Evolutionary conservation across 2,888 invertebrate genomes (phyloP).

Genomic region (Acleris laterana): DNA sequence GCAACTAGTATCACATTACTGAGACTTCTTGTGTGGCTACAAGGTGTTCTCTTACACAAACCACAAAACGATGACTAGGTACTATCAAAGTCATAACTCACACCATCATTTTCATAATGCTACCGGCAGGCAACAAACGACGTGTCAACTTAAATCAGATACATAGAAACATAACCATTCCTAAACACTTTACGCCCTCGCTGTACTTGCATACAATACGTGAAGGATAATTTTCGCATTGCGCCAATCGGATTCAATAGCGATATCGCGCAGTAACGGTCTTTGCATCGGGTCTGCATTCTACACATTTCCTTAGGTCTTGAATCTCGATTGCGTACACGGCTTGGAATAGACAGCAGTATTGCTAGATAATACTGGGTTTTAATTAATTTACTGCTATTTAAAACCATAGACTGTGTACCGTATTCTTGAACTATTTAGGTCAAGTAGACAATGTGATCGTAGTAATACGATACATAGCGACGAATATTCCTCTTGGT

Average conservation of each 20-base stretch:
- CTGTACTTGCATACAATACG: slow-evolving; percentile 54
- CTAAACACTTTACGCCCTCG: slow-evolving; percentile 75
- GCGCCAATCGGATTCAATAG: slow-evolving; percentile 74
- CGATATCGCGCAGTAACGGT: slow-evolving; percentile 77
- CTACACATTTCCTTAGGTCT: slow-evolving; percentile 65
- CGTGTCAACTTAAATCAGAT: slow-evolving; percentile 76
- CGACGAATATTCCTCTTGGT: too few relatives aligned
- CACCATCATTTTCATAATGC: slow-evolving; percentile 34
- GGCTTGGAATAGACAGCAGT: slow-evolving; percentile 13
- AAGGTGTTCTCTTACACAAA: neutral
- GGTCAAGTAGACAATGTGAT: too few relatives aligned
- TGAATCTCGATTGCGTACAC: slow-evolving; percentile 61
- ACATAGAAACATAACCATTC: slow-evolving; percentile 78
- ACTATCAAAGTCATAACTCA: slow-evolving; percentile 26
- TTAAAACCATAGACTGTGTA: too few relatives aligned
- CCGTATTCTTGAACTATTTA: too few relatives aligned
- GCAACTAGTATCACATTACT: slow-evolving; percentile 33
- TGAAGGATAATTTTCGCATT: slow-evolving; percentile 80
- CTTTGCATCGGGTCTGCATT: slow-evolving; percentile 70
- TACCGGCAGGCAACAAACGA: slow-evolving; percentile 31
- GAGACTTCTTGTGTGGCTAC: slow-evolving; percentile 29
- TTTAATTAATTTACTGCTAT: too few relatives aligned
- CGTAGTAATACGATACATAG: too few relatives aligned
- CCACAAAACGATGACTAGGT: neutral
- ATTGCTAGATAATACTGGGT: too few relatives aligned